These are phyloP conservation scores for Ischnura elegans DNA, from an alignment of 2,888 invertebrate species.

Conservation along the genomic window DNA sequence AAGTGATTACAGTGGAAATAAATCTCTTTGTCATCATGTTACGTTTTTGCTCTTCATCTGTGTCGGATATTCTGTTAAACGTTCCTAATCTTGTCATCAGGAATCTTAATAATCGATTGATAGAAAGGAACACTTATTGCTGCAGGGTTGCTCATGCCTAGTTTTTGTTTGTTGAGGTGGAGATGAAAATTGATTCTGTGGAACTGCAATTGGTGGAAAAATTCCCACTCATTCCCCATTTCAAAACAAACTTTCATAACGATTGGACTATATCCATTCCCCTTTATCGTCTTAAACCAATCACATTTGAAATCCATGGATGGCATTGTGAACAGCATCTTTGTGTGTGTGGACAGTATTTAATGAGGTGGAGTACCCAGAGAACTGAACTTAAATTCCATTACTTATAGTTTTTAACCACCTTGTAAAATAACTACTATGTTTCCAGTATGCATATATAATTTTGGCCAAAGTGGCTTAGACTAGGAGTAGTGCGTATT, in stretches of 20 bases:
- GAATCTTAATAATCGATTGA: not conserved
- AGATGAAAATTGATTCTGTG: constrained; percentile 25
- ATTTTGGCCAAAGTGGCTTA: constrained; percentile 61
- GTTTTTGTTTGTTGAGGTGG: constrained; percentile 34
- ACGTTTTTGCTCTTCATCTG: constrained; percentile 43
- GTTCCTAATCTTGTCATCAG: constrained; percentile 52
- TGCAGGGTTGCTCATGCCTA: constrained; percentile 16
- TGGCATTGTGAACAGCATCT: constrained; percentile 43
- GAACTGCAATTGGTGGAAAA: constrained; percentile 37
- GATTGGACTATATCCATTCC: constrained; percentile 13
- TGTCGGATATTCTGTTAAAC: constrained; percentile 44
- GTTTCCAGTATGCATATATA: constrained; percentile 55
- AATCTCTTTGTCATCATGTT: constrained; percentile 42
- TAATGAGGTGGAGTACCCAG: constrained; percentile 18
- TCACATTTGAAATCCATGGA: not conserved
- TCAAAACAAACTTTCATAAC: constrained; percentile 36
- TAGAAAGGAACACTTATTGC: constrained; percentile 43
- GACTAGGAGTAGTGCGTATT: constrained; percentile 50
- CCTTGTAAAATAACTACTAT: constrained; percentile 37
- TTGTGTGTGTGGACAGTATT: constrained; percentile 39
- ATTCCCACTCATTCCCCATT: constrained; percentile 20
- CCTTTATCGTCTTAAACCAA: constrained; percentile 23
- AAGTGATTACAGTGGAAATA: constrained; percentile 47
- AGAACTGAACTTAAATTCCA: constrained; percentile 26
- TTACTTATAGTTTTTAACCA: constrained; percentile 51